These are phyloP conservation scores for Drepana falcataria DNA, from an alignment of 2,888 invertebrate genomes.

Conservation along the genomic window DNA sequence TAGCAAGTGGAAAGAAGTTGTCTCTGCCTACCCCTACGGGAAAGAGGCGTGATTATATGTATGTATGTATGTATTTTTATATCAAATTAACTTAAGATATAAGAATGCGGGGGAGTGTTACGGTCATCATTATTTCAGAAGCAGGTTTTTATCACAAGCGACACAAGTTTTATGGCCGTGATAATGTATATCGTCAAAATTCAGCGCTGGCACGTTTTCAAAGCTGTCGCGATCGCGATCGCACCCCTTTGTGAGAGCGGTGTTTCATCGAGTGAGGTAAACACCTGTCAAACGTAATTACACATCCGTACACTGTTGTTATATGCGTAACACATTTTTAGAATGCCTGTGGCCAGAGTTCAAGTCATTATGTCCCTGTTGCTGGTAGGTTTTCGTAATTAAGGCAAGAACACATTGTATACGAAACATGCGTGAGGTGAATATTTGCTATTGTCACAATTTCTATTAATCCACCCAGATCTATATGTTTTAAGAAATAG, in stretches of 20 bases:
- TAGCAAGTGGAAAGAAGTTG: too few species aligned
- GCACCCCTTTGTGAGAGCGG: conserved; percentile 30
- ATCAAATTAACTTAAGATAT: too few species aligned
- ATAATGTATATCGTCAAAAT: conserved; percentile 49
- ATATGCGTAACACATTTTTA: neutral
- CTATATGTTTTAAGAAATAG: too few species aligned
- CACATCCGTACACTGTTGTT: neutral
- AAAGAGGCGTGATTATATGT: too few species aligned
- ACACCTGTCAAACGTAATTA: conserved; percentile 21
- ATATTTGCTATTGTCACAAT: too few species aligned
- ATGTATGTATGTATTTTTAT: too few species aligned
- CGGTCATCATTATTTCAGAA: conserved; percentile 44
- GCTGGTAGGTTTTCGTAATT: too few species aligned
- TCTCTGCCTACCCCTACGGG: too few species aligned
- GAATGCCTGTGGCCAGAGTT: neutral
- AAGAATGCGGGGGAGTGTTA: neutral
- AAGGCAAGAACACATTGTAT: too few species aligned
- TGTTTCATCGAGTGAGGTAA: conserved; percentile 26
- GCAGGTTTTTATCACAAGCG: conserved; percentile 37
- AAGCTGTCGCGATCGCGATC: conserved; percentile 48
- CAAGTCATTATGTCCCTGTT: too few species aligned
- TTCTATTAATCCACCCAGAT: too few species aligned
- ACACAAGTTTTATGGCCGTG: conserved; percentile 56
- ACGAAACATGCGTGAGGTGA: too few species aligned
- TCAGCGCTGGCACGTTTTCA: conserved; percentile 57